Percentiles rank a stretch among this genome's conserved stretches.
phyloP scores from a whole-genome alignment of 2,797 vertebrate species.

The Notoglanidium macrostoma region DNA sequence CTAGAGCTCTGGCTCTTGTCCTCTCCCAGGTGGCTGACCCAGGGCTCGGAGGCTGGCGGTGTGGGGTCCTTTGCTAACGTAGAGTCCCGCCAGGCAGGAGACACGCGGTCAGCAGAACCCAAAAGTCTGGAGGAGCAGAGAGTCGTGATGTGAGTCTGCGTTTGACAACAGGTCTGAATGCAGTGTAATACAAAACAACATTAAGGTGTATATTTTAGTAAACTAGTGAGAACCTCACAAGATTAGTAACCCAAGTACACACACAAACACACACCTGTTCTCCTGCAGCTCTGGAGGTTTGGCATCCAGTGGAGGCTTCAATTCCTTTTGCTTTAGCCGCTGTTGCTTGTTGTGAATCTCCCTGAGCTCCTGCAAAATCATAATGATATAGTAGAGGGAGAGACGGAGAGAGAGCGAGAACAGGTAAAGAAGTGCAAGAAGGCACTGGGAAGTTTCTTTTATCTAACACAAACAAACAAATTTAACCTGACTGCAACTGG shows the following conservation, averaged over 20 bases:
- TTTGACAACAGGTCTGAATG: not conserved
- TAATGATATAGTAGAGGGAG: slow-evolving; percentile 24
- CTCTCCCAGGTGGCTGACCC: slow-evolving; percentile 81
- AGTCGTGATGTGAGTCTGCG: not conserved
- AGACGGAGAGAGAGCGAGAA: slow-evolving; percentile 51
- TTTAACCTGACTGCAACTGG: slow-evolving; percentile 21
- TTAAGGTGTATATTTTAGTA: not conserved
- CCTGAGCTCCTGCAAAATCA: slow-evolving; percentile 86
- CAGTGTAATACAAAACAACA: not conserved
- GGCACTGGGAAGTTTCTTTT: slow-evolving; percentile 53
- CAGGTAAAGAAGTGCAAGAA: slow-evolving; percentile 41
- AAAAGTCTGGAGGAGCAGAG: slow-evolving; percentile 62
- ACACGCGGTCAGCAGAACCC: slow-evolving; percentile 61
- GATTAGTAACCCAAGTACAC: not conserved
- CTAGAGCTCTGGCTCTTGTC: slow-evolving; percentile 83
- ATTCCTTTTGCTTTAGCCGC: slow-evolving; percentile 87
- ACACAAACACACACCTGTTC: slow-evolving; percentile 73
- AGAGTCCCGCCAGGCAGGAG: slow-evolving; percentile 70
- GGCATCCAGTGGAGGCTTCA: slow-evolving; percentile 77
- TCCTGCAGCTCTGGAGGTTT: slow-evolving; percentile 84
- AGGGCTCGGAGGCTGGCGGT: slow-evolving; percentile 67
- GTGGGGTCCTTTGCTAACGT: slow-evolving; percentile 58
- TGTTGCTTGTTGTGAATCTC: slow-evolving; percentile 94
- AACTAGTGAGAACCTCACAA: not conserved
- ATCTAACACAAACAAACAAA: slow-evolving; percentile 56